Base-by-base conservation (phyloP, 2,888 invertebrate species). In the Morpho helenor region DNA sequence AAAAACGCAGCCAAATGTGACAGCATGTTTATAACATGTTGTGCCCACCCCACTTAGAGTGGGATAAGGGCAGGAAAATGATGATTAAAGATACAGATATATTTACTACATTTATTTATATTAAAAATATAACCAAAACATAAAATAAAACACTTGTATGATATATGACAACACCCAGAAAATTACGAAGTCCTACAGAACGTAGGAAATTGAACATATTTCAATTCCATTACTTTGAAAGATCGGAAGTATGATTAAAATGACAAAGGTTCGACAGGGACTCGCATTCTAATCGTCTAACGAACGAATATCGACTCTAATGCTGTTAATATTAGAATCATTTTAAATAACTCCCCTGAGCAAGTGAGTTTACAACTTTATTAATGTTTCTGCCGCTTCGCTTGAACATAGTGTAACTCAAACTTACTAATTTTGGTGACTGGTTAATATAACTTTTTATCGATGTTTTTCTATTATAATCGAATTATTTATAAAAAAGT, bases 221-320 rank as follows among this genome's bases (percentile, higher is more conserved):
- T 89, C 87, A 89, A 89, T 88, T 87, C 86, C 79, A 84, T 88
- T 84, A 88, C 87, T 86, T 87, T 80, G 84, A 81, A 85, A 87
- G 87, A 88, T 89, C 86, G 87, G 87, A 87, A 87, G 79, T 79
- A 74, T 79, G 88, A 88, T 88, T 87, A 87, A 81, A 87, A 87
- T 89, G 88, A 89, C 89, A 89, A 87, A 89, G 89, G 88, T 88
- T 87, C 86, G 87, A 87, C 87, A 84, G 83, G 79, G 80, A 76
- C 69, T 74, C 75, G 71, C 70, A 72, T 70, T 76, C 69, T 70
- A 71, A 74, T 70, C 63, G 66, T 53, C 54, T 69, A 66, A 66
- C 77, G 74, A 66, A 67, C 73, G 73, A 86, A 76, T 82, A 75
- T 78, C 67, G 66, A 80, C 85, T 74, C 69, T 83, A 81, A 74